Conservation (phyloP, 2,888 invertebrate genomes). For the Melanostoma mellinum region DNA sequence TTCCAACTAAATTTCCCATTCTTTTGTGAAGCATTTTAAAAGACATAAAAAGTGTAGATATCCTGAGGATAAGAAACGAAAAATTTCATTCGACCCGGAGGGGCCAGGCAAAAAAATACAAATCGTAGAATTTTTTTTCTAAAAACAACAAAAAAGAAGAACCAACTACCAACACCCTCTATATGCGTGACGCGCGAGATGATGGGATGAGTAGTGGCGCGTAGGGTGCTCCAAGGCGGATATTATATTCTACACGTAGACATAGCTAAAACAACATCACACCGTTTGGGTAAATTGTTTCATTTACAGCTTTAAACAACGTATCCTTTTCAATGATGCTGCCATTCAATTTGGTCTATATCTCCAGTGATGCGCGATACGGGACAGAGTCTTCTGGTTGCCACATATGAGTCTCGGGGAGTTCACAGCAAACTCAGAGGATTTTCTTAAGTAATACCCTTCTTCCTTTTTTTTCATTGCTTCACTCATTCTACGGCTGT, state of each 20-base stretch:
- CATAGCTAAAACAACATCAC: conserved; percentile 41
- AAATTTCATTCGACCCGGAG: conserved; percentile 63
- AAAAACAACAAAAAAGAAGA: conserved; percentile 3
- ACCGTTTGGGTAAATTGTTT: conserved; percentile 67
- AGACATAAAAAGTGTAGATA: conserved; percentile 66
- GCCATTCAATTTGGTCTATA: conserved; percentile 62
- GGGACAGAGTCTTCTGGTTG: conserved; percentile 27
- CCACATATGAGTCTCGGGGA: conserved; percentile 5
- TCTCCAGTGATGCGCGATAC: conserved; percentile 15
- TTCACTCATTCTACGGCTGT: conserved; percentile 30
- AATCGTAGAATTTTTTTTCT: conserved; percentile 52
- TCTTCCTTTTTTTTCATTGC: conserved; percentile 17
- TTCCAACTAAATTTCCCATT: not conserved
- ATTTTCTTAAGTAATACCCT: conserved; percentile 46
- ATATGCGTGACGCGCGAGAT: conserved; percentile 20
- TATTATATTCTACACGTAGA: conserved; percentile 1
- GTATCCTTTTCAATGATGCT: conserved; percentile 70
- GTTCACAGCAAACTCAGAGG: conserved; percentile 25
- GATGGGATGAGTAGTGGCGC: not conserved
- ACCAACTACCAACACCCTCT: not conserved
- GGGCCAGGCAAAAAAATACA: conserved; percentile 20
- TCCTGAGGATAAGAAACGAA: conserved; percentile 65
- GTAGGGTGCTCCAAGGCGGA: conserved; percentile 23
- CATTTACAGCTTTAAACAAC: conserved; percentile 73
- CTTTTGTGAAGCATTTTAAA: conserved; percentile 59